Conservation (phyloP, 2,113 vertebrate species). For the Elgaria multicarinata region DNA sequence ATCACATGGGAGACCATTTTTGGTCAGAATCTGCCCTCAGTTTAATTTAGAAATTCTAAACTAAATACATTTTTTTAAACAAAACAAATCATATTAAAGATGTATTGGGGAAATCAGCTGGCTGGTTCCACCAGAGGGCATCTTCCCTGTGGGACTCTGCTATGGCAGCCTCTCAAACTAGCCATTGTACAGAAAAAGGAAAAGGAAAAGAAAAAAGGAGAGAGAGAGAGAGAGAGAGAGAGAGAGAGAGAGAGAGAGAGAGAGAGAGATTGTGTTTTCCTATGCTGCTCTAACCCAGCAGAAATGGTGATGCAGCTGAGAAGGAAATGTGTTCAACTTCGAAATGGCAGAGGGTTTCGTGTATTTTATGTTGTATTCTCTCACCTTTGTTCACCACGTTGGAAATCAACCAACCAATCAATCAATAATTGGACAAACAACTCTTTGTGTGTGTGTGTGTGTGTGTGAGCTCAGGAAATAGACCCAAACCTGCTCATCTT, state of each 20-base stretch:
- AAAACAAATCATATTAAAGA: neutral
- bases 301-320: neutral
- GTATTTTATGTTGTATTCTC: neutral
- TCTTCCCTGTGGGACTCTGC: conserved; percentile 2
- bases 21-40: neutral
- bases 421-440: neutral
- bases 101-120: neutral
- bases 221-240: too few relatives aligned
- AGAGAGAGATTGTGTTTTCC: neutral
- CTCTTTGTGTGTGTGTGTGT: too few relatives aligned
- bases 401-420: neutral
- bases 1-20: neutral
- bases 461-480: neutral
- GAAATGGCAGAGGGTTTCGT: neutral
- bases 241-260: too few relatives aligned
- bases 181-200: neutral
- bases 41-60: conserved; percentile 17
- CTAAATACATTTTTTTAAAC: neutral
- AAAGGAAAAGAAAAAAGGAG: too few relatives aligned
- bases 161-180: neutral
- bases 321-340: neutral
- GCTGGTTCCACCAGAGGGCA: neutral
- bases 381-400: neutral
- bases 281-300: accelerated
- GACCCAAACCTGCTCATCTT: neutral